Conservation (phyloP, 2,888 invertebrate species). For the Phortica okadai region DNA sequence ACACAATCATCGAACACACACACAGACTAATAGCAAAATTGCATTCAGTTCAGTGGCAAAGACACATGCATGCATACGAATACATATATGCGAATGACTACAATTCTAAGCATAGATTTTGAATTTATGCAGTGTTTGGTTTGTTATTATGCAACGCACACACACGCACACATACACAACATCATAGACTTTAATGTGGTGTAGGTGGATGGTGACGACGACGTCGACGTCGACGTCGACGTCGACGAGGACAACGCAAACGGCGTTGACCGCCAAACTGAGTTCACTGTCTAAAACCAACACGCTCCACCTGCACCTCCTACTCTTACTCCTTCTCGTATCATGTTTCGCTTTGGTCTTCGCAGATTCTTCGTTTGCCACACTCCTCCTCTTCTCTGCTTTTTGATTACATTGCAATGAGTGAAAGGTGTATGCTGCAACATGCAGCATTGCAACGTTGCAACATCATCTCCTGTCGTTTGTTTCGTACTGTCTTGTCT, state of each 20-base stretch:
- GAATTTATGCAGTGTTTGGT: slow-evolving; percentile 69
- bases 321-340: neutral
- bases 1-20: slow-evolving; percentile 40
- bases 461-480: neutral
- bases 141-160: slow-evolving; percentile 40
- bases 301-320: neutral
- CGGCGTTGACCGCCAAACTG: slow-evolving; percentile 5
- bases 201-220: neutral
- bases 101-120: slow-evolving; percentile 31
- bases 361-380: neutral
- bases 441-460: neutral
- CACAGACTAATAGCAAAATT: slow-evolving; percentile 60
- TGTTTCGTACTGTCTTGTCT: neutral
- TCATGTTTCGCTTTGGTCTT: neutral
- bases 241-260: neutral
- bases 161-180: neutral
- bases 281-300: neutral
- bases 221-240: neutral
- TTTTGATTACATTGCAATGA: neutral
- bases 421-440: neutral
- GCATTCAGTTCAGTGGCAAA: neutral
- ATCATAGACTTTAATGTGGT: neutral
- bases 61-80: slow-evolving; percentile 38
- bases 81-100: slow-evolving; percentile 38
- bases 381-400: neutral